Base-by-base conservation (phyloP, 2,113 vertebrate genomes). In the Erpornis zantholeuca region DNA sequence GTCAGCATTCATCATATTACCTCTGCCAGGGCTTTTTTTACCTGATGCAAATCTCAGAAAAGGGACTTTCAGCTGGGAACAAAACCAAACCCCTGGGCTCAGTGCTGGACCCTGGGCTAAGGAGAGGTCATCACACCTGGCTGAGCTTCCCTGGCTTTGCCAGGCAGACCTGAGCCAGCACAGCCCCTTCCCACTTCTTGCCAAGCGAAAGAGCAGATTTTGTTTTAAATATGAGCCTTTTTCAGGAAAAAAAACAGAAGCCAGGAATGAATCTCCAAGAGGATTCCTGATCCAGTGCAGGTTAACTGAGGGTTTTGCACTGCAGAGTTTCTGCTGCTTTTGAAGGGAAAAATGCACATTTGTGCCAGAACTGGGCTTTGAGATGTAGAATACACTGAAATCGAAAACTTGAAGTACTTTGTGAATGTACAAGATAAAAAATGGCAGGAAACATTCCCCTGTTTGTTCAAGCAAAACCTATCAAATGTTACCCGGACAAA, bases 1-100 rank as follows among this genome's bases (percentile, higher is more conserved):
- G 95, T 96, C 90, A 95, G 80, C 76, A 83, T 96, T 95, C 96
- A 95, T 97, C 94, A 91, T 85, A 92, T 82, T 95, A 49, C 87
- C 83, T 59, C 59, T 84, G 28, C 25, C 7, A 31, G 83, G 81
- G 35, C 3, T 36, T 25, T 80, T 88, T 88, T 52, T 3, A 65
- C 44, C 45, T 86, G 84, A 94, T 87, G 77, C 90, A 95, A 92
- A 93, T 92, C 68, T 85, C 27, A 47, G 83, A 9, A 80, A 79
- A 82, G 69, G 85, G 70, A 44, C 29, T 68, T 88, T 22, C 15
- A 84, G 66, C 63, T 35, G 53, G 49, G 23, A 71, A 35, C 33
- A 45, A 70, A 87, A n/a, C 3, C 38, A 24, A 61, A 40, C 0
- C 29, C 17, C 49, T 57, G 6, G 0, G 75, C 75, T 88, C 42